These are phyloP conservation scores for Diaphora mendica DNA, from an alignment of 2,888 invertebrate genomes.

Conservation along the genomic window DNA sequence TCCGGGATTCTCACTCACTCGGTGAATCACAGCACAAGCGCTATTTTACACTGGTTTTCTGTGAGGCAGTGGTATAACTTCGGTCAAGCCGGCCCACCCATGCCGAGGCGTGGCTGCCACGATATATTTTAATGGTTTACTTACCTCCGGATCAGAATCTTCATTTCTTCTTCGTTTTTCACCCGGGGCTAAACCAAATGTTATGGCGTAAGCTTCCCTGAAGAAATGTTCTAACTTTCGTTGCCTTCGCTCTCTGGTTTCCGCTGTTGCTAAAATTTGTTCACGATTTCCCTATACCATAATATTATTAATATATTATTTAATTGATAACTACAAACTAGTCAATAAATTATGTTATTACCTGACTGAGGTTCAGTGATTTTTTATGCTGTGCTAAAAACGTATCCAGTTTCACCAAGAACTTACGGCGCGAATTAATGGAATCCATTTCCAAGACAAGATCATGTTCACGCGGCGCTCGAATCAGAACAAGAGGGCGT, in stretches of 20 bases:
- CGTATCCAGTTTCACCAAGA: conserved; percentile 94
- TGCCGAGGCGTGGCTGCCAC: too few relatives aligned
- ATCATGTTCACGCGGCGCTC: conserved; percentile 96
- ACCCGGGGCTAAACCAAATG: conserved; percentile 95
- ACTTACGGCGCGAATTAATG: conserved; percentile 92
- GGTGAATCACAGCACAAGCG: too few relatives aligned
- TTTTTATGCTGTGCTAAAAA: conserved; percentile 94
- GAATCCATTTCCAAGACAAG: conserved; percentile 96
- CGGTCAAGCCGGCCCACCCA: too few relatives aligned
- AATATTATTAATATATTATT: not conserved
- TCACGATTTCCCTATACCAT: conserved; percentile 89
- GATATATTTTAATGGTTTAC: not conserved
- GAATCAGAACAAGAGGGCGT: conserved; percentile 92
- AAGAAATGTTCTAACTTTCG: conserved; percentile 97
- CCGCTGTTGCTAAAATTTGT: conserved; percentile 95
- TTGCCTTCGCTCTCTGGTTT: conserved; percentile 97
- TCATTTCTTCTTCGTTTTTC: conserved; percentile 92
- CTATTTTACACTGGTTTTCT: too few relatives aligned
- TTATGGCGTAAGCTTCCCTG: conserved; percentile 97
- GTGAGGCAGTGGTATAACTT: too few relatives aligned
- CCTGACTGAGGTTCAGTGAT: conserved; percentile 90
- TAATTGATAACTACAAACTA: too few relatives aligned
- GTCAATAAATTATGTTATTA: conserved; percentile 52
- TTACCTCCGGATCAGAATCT: conserved; percentile 91
- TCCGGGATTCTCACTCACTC: too few relatives aligned